Evolutionary conservation across 2,113 vertebrate species (phyloP), one percentile per base, ranked within the genome.

Genomic region (Microtus oregoni): DNA sequence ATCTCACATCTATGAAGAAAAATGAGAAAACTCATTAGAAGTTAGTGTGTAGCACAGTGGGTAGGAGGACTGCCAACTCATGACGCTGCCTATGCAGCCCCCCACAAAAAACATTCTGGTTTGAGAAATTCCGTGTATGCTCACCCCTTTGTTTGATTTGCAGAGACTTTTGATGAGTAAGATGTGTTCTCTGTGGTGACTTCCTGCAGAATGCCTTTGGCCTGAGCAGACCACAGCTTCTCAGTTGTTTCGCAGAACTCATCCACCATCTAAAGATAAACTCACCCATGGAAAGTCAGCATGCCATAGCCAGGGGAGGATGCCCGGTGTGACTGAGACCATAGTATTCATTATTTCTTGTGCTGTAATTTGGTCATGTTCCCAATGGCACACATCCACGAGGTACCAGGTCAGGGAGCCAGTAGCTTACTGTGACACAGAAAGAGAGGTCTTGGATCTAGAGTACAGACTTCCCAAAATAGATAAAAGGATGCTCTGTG

Each of bases 21-120:
- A 95, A 85, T 58, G 35, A 28, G 28, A 47, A 97, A n/a, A 72
- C 26, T 44, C 73, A 77, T 86, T 78, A 92, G 88, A 89, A 77
- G 72, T 19, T 75, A 35, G n/a, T 63, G 12, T 70, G 17, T 79
- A 50, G 2, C 44, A 73, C 67, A 82, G 30, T 50, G 76, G 82
- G 22, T 82, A 52, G 81, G 19, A 92, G 89, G 50, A 91, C 41
- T 32, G 85, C 14, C 19, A 52, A 72, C 7, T 26, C 67, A 28
- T 47, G 3, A 52, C 58, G 86, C 20, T 5, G 58, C 92, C 87
- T 82, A 32, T 89, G 83, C 72, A 90, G 22, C 22, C 41, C 15
- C 24, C 58, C 28, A 89, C 11, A 6, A 50, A 68, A 55, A 55
- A 55, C 15, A 58, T 70, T 96, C n/a, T 86, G 41, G 70, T 82